phyloP scores from a whole-genome alignment of 1,140 invertebrate genomes.

The Apocrypta bakeri region DNA sequence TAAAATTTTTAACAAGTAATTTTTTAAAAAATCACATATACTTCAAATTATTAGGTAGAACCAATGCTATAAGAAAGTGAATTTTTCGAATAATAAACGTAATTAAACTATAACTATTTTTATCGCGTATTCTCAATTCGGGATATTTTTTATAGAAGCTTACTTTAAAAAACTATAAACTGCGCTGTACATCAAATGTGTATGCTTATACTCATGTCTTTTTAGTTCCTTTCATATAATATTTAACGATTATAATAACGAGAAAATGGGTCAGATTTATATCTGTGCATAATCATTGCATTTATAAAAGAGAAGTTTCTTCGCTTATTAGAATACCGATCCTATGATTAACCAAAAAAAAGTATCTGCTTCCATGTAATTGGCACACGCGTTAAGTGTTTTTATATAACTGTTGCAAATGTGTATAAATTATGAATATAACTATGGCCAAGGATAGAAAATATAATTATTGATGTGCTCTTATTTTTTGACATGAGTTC shows the following conservation, averaged over 20 bases:
- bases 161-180: conserved; percentile 11
- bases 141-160: conserved; percentile 37
- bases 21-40: not conserved
- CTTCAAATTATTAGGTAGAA: not conserved
- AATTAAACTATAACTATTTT: conserved; percentile 27
- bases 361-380: conserved; percentile 4
- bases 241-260: not conserved
- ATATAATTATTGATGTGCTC: not conserved
- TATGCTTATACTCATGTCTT: not conserved
- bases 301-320: no score
- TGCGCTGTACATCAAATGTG: not conserved
- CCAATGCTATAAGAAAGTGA: not conserved
- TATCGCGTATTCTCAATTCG: conserved; percentile 18
- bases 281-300: no score
- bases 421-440: not conserved
- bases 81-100: conserved; percentile 1
- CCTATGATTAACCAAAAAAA: not conserved
- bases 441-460: not conserved
- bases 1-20: not conserved
- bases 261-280: no score
- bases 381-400: not conserved
- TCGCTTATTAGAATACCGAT: not conserved
- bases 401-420: conserved; percentile 35
- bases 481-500: conserved; percentile 4
- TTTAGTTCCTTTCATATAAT: not conserved